Percentiles rank a stretch among this genome's conserved stretches.
Conservation (phyloP, 2,113 vertebrate species). For the Emydocephalus ijimae region DNA sequence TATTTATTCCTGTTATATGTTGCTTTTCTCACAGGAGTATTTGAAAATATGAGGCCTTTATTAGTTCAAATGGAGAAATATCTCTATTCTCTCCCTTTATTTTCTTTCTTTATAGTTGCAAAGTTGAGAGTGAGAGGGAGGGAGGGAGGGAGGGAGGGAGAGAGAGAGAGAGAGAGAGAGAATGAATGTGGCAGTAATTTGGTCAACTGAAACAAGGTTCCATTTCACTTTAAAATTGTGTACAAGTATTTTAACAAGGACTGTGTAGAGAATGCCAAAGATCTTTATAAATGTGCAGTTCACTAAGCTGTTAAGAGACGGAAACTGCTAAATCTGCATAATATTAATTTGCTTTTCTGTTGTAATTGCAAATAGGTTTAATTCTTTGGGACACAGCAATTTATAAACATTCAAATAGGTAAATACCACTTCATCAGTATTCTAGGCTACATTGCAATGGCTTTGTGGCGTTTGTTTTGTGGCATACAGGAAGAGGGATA, state of each 20-base stretch:
- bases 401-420: neutral
- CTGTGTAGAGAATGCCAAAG: neutral
- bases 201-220: neutral
- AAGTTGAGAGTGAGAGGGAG: neutral
- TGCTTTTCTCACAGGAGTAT: neutral
- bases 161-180: too few species aligned
- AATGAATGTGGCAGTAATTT: neutral
- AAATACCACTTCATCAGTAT: conserved; percentile 1
- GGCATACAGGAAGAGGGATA: neutral
- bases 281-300: neutral
- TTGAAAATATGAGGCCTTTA: neutral
- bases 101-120: neutral
- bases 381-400: neutral
- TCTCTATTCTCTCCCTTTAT: neutral
- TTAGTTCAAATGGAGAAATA: neutral
- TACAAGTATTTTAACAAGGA: neutral
- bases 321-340: neutral
- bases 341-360: neutral
- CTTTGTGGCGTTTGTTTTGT: neutral
- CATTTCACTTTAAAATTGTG: neutral
- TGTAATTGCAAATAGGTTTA: neutral
- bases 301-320: neutral
- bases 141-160: too few species aligned
- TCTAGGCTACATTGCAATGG: neutral
- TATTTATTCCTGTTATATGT: neutral